Base-by-base conservation (phyloP, 1,140 invertebrate species). In the Musca vetustissima region DNA sequence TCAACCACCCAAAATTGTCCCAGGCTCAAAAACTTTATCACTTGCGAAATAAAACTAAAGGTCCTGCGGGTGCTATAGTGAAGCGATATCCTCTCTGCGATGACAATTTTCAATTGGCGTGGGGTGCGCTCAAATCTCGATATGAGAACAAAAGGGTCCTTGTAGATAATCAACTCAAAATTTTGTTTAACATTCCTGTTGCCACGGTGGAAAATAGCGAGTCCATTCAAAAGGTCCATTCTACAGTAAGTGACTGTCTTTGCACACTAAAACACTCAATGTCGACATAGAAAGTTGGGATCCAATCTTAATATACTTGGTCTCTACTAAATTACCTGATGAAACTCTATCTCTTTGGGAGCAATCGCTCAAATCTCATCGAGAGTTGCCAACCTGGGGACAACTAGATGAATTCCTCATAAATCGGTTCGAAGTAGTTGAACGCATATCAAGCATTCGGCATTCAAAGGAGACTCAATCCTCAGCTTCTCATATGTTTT, bases 311-410 rank as follows among this genome's bases (percentile, higher is more conserved):
- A 36, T 67, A 28, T 67, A 55, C 21, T 22, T 67, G 13, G 48
- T 49, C n/a, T 67, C 66, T 4, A 53, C 66, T 4, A 67, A 47
- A 43, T 32, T 67, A 14, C 28, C 66, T 15, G 50, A 55, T n/a
- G n/a, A n/a, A n/a, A n/a, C n/a, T n/a, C n/a, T n/a, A n/a, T n/a
- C n/a, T n/a, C n/a, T n/a, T n/a, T n/a, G n/a, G n/a, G n/a, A n/a
- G n/a, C n/a, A n/a, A n/a, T n/a, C n/a, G n/a, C n/a, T n/a, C n/a
- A n/a, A n/a, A n/a, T n/a, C n/a, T n/a, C n/a, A n/a, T n/a, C n/a
- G n/a, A n/a, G n/a, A n/a, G n/a, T n/a, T n/a, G n/a, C n/a, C n/a
- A n/a, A n/a, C n/a, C n/a, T n/a, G n/a, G n/a, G n/a, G n/a, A n/a
- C n/a, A n/a, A n/a, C n/a, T n/a, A n/a, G n/a, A n/a, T n/a, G n/a